Evolutionary conservation across 23 tunicate genomes (phyloP).

Genomic region (Halocynthia aurantium): DNA sequence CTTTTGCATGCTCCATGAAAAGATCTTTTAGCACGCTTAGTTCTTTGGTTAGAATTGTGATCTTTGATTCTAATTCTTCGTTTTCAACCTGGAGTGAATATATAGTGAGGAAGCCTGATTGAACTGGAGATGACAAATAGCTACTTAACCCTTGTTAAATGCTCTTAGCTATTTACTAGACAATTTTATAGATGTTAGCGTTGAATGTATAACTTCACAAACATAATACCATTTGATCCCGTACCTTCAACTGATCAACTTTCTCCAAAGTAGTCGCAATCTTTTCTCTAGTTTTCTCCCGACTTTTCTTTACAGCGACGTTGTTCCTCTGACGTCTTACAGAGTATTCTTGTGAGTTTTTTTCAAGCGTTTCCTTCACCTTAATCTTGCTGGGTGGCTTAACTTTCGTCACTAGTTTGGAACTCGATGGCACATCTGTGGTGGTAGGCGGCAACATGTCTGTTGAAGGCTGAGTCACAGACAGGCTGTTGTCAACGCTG

Average conservation of each 20-base stretch:
- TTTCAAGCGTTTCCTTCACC: conserved; percentile 11
- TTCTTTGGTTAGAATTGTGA: conserved; percentile 54
- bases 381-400: conserved; percentile 54
- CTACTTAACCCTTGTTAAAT: too few species aligned
- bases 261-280: conserved; percentile 28
- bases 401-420: conserved; percentile 37
- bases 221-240: background rate
- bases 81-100: conserved; percentile 41
- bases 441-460: conserved; percentile 16
- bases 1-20: conserved; percentile 84
- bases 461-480: background rate
- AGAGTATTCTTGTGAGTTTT: conserved; percentile 36
- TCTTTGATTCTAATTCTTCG: conserved; percentile 46
- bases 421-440: conserved; percentile 17
- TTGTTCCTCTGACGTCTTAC: conserved; percentile 65
- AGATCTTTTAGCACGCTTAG: conserved; percentile 49
- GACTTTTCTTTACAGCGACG: conserved; percentile 79
- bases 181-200: too few species aligned
- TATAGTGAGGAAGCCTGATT: background rate
- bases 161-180: too few species aligned
- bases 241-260: conserved; percentile 42
- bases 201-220: too few species aligned
- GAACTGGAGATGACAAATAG: too few species aligned
- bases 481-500: background rate
- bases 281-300: conserved; percentile 68